Evolutionary conservation across 2,888 invertebrate genomes (phyloP).

Genomic region (Erebia epiphron): DNA sequence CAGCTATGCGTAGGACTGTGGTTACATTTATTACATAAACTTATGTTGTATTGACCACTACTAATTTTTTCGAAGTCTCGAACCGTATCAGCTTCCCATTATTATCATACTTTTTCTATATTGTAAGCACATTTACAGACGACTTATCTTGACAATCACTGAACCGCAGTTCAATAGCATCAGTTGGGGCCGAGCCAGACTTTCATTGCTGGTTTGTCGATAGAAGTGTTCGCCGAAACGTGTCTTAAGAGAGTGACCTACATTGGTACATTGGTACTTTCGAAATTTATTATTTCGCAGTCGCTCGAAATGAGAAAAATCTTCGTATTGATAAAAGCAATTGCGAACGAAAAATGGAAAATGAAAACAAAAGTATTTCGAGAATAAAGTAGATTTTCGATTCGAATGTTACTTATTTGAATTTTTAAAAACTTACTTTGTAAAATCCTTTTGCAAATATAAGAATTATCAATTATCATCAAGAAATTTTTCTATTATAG

Average conservation of each 20-base stretch:
- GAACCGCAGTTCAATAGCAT: conserved; percentile 1
- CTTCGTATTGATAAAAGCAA: not conserved
- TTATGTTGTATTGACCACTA: too few species aligned
- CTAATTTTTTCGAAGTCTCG: too few species aligned
- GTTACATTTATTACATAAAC: too few species aligned
- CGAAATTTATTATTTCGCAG: conserved; percentile 10
- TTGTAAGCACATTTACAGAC: too few species aligned
- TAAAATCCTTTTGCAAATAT: too few species aligned
- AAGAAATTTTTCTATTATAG: too few species aligned
- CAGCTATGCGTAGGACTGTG: too few species aligned
- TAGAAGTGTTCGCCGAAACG: conserved; percentile 14
- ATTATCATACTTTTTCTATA: too few species aligned
- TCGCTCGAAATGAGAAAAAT: not conserved
- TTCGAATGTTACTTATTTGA: not conserved
- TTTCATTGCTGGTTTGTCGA: conserved; percentile 20
- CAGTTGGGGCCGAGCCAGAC: conserved; percentile 22
- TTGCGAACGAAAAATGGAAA: not conserved
- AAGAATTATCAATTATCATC: too few species aligned
- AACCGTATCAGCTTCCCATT: too few species aligned
- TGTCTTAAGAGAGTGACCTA: conserved; percentile 14
- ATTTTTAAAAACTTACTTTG: too few species aligned
- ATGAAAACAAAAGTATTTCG: not conserved
- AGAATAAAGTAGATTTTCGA: not conserved
- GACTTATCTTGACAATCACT: not conserved
- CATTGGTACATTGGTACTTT: not conserved